Conservation (phyloP, 2,888 invertebrate genomes). For the Xestia sexstrigata region DNA sequence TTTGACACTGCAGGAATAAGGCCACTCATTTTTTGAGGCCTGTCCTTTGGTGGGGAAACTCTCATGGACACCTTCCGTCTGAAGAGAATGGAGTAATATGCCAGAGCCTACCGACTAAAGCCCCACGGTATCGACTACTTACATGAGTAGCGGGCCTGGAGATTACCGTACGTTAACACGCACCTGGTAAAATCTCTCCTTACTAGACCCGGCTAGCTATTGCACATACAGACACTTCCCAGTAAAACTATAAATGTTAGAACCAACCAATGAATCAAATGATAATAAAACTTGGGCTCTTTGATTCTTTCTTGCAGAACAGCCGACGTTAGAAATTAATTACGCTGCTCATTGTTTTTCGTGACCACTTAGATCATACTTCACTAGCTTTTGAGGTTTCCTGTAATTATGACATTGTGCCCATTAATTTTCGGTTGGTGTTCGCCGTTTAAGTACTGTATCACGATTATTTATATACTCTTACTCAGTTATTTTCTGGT, state of each 20-base stretch:
- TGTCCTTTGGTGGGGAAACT: background rate
- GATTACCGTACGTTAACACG: background rate
- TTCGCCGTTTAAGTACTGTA: background rate
- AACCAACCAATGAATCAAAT: background rate
- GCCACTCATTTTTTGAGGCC: background rate
- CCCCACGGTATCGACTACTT: background rate
- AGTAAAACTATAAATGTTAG: too few species aligned
- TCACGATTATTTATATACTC: conserved; percentile 41
- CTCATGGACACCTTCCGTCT: background rate
- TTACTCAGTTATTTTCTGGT: conserved; percentile 29
- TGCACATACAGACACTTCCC: background rate
- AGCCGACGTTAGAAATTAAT: conserved; percentile 16
- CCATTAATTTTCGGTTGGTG: background rate
- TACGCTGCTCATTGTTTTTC: conserved; percentile 14
- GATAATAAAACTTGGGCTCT: background rate
- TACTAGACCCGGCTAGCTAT: background rate
- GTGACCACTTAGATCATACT: background rate
- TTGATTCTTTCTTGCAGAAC: background rate
- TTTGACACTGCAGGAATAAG: background rate
- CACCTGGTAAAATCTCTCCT: background rate
- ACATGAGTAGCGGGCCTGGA: background rate
- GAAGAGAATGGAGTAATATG: background rate
- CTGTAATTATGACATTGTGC: background rate
- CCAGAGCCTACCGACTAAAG: background rate
- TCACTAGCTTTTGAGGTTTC: conserved; percentile 3